Percentiles rank a stretch among this genome's conserved stretches.
These are phyloP conservation scores for Gnathonemus echidnorhynchus DNA, from an alignment of 2,113 vertebrate species.

Conservation along the genomic window DNA sequence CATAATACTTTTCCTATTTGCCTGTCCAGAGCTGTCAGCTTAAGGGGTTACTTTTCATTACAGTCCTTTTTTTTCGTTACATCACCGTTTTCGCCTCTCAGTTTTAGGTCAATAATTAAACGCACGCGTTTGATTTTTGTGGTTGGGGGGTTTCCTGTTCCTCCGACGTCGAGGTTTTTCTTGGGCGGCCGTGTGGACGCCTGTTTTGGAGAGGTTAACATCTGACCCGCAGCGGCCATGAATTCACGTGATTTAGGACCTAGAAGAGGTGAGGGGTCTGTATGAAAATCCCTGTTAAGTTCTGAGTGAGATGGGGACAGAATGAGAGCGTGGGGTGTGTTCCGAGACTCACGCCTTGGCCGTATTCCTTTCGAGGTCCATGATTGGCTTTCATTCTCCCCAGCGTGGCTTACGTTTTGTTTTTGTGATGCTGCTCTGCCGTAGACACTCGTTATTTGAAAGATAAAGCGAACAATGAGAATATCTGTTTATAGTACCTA, in stretches of 20 bases:
- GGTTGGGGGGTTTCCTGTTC: background rate
- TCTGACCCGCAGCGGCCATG: background rate
- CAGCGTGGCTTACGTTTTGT: background rate
- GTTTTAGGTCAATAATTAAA: background rate
- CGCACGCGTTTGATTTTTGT: background rate
- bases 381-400: background rate
- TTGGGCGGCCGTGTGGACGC: background rate
- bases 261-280: background rate
- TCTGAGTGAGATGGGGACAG: background rate
- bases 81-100: background rate
- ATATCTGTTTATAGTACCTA: background rate
- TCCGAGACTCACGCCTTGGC: background rate
- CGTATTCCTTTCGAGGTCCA: background rate
- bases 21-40: background rate
- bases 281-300: background rate
- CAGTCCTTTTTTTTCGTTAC: background rate
- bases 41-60: background rate
- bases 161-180: background rate
- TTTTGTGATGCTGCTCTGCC: background rate
- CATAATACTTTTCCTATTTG: background rate
- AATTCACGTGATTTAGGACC: background rate
- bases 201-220: background rate
- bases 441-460: background rate
- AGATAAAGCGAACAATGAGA: background rate
- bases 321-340: background rate